Conservation (phyloP, 2,113 vertebrate species). For the Bos javanicus region DNA sequence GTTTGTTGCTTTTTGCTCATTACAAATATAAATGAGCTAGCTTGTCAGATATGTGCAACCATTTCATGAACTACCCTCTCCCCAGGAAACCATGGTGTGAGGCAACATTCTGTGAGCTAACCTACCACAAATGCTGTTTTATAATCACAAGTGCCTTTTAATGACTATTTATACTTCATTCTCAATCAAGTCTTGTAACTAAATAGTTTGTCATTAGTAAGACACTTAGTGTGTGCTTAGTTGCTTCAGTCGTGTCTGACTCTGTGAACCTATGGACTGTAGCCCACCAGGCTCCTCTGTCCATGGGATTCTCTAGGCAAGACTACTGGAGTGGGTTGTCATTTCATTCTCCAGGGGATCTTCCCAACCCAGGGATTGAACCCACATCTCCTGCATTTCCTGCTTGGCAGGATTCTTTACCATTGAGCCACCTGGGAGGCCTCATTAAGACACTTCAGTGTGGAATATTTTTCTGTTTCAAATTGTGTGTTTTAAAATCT, state of each 20-base stretch:
- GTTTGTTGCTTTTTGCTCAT: slow-evolving; percentile 44
- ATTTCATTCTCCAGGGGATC: neutral
- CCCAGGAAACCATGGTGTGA: neutral
- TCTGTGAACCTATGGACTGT: neutral
- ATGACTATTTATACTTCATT: neutral
- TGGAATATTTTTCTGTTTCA: neutral
- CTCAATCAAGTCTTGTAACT: neutral
- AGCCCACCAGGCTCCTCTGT: neutral
- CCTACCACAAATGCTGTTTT: neutral
- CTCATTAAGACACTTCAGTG: neutral
- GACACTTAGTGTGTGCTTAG: neutral
- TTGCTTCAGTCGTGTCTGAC: neutral
- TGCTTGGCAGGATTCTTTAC: neutral
- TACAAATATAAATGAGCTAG: slow-evolving; percentile 46
- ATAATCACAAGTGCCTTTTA: neutral
- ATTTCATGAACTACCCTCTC: neutral
- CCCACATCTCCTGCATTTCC: neutral
- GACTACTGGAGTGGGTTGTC: neutral
- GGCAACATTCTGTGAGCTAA: neutral
- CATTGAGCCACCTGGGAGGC: neutral
- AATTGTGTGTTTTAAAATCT: neutral
- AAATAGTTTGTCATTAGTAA: neutral
- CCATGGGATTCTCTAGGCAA: neutral
- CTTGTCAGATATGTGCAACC: neutral
- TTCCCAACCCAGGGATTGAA: neutral